These are phyloP conservation scores for Anguilla pacifica DNA, from an alignment of 2,797 vertebrate genomes.

Conservation along the genomic window DNA sequence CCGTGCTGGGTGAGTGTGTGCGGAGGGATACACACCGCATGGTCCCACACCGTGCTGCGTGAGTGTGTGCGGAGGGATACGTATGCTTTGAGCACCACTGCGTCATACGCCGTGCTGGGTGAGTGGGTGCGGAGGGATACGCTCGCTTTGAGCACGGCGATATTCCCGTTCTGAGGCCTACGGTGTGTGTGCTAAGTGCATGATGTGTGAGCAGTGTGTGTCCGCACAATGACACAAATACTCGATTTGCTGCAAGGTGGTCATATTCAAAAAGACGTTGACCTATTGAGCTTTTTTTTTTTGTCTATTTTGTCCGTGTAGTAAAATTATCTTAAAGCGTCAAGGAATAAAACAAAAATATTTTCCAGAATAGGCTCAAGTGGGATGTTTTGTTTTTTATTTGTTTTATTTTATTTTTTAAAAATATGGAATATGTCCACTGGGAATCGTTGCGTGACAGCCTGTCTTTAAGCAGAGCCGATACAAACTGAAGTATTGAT, in stretches of 20 bases:
- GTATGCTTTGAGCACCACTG: background rate
- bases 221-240: too few species aligned
- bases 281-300: background rate
- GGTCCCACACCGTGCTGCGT: too few species aligned
- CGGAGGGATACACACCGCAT: slow-evolving; percentile 68
- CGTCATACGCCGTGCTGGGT: too few species aligned
- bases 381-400: background rate
- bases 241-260: too few species aligned
- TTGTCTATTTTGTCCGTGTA: background rate
- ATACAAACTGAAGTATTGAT: background rate
- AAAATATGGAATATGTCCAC: background rate
- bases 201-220: background rate
- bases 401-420: background rate
- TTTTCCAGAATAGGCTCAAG: background rate
- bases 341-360: background rate
- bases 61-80: background rate
- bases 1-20: too few species aligned
- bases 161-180: background rate
- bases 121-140: background rate
- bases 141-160: background rate
- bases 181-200: background rate
- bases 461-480: background rate
- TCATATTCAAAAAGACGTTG: background rate
- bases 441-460: background rate
- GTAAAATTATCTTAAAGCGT: background rate